These are phyloP conservation scores for Drosophila parabipectinata DNA, from an alignment of 1,140 invertebrate genomes.

Conservation along the genomic window DNA sequence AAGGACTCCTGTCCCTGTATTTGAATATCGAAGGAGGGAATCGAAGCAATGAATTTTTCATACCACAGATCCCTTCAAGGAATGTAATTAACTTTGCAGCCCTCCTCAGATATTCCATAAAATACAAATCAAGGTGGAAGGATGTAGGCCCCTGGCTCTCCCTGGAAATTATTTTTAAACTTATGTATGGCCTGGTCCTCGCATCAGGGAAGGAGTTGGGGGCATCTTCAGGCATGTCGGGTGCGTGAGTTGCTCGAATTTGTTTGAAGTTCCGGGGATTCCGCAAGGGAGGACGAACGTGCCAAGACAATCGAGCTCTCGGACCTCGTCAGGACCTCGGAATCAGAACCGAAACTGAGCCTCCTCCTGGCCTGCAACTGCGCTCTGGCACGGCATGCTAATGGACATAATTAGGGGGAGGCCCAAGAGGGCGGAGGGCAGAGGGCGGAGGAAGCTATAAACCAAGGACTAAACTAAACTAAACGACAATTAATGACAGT, in stretches of 20 bases:
- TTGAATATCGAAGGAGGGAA: not conserved
- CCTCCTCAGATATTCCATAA: not conserved
- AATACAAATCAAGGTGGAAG: not conserved
- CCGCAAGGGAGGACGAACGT: conserved; percentile 29
- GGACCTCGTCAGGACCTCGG: conserved; percentile 26
- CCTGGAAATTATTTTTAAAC: conserved; percentile 42
- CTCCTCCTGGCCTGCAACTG: conserved; percentile 42
- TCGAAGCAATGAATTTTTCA: not conserved
- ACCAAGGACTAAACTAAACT: conserved; percentile 41
- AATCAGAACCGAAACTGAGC: conserved; percentile 19
- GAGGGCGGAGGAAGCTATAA: conserved; percentile 23
- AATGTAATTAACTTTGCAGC: not conserved
- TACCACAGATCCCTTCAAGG: not conserved
- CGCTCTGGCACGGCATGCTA: conserved; percentile 40
- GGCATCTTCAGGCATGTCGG: conserved; percentile 21
- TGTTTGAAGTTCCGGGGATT: conserved; percentile 54
- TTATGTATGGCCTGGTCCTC: conserved; percentile 4
- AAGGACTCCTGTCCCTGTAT: conserved; percentile 15
- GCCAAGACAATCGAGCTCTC: conserved; percentile 60
- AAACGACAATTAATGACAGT: conserved; percentile 77
- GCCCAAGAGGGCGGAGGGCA: not conserved
- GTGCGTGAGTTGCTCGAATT: conserved; percentile 68
- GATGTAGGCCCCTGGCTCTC: conserved; percentile 7
- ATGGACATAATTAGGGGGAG: conserved; percentile 69
- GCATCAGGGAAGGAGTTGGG: not conserved